These are phyloP conservation scores for Meriones psammophilus DNA, from an alignment of 2,797 vertebrate species.

Conservation along the genomic window DNA sequence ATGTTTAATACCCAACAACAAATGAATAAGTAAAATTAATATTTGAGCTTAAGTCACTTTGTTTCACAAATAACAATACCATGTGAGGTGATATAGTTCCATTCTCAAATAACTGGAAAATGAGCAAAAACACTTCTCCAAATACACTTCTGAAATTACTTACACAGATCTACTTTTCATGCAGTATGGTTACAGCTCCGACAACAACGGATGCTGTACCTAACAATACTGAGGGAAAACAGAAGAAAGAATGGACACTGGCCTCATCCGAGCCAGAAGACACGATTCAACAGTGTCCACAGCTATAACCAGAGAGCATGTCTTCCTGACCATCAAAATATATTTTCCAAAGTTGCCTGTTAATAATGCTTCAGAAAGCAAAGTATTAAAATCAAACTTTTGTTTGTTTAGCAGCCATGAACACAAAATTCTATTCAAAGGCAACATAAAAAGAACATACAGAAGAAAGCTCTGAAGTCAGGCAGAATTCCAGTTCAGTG, in stretches of 20 bases:
- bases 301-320: not conserved
- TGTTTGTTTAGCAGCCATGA: constrained; percentile 60
- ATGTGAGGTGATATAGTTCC: not conserved
- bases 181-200: not conserved
- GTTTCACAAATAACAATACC: constrained; percentile 11
- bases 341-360: constrained; percentile 7
- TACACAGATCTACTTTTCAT: not conserved
- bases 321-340: not conserved
- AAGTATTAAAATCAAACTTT: constrained; percentile 20
- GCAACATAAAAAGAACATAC: constrained; percentile 17
- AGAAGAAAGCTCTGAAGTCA: constrained; percentile 9
- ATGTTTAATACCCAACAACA: not conserved
- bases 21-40: constrained; percentile 45
- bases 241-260: not conserved
- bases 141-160: constrained; percentile 20
- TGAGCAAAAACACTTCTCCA: constrained; percentile 10
- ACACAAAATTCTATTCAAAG: constrained; percentile 51
- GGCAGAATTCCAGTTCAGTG: not conserved
- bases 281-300: not conserved
- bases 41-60: constrained; percentile 31
- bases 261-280: constrained; percentile 20
- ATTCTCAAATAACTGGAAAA: not conserved
- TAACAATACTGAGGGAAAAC: not conserved
- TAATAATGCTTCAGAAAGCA: constrained; percentile 49
- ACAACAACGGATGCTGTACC: not conserved